Conservation (phyloP, 1,140 invertebrate genomes). For the Bombyx mori region ASM3026992v2 NC_085110.1:12070001-12070500, state of each 20-base stretch:
- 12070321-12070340: slow-evolving; percentile 7
- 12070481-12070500: slow-evolving; percentile 39
- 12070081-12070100: slow-evolving; percentile 56
- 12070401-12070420: background rate
- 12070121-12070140: slow-evolving; percentile 52
- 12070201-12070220: slow-evolving; percentile 40
- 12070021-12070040: slow-evolving; percentile 15
- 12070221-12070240: slow-evolving; percentile 39
- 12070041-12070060: slow-evolving; percentile 29
- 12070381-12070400: background rate
- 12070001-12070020: slow-evolving; percentile 30
- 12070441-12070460: slow-evolving; percentile 51
- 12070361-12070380: background rate
- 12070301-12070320: slow-evolving; percentile 35
- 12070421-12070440: slow-evolving; percentile 19
- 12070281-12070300: slow-evolving; percentile 31
- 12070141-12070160: slow-evolving; percentile 46
- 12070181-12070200: slow-evolving; percentile 14
- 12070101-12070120: slow-evolving; percentile 55
- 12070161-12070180: slow-evolving; percentile 18
- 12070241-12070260: slow-evolving; percentile 15
- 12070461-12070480: slow-evolving; percentile 34
- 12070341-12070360: background rate
- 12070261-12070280: slow-evolving; percentile 27
- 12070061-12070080: slow-evolving; percentile 31